Evolutionary conservation across 1,140 invertebrate species (phyloP).

Genomic region (Pachyrhynchus sulphureomaculatus): DNA sequence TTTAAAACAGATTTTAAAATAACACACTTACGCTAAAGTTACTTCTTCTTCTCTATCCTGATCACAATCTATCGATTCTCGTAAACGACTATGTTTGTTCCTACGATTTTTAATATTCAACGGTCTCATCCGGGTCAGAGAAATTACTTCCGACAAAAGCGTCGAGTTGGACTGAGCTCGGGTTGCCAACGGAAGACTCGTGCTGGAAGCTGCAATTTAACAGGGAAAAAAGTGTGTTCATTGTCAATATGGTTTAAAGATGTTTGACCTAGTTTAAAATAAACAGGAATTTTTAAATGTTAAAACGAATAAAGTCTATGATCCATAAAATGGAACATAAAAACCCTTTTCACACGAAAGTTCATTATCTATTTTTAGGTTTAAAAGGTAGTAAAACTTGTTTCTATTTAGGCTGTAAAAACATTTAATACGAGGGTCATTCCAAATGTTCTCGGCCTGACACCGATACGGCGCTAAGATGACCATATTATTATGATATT

Average conservation of each 20-base stretch:
- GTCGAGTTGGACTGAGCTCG: slow-evolving; percentile 60
- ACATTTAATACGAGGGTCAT: too few species aligned
- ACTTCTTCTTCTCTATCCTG: slow-evolving; percentile 44
- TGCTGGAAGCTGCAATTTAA: slow-evolving; percentile 49
- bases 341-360: too few species aligned
- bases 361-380: too few species aligned
- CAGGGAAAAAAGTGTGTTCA: not conserved
- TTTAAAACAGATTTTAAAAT: too few species aligned
- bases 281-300: not conserved
- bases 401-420: too few species aligned
- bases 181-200: slow-evolving; percentile 50
- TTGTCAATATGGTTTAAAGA: not conserved
- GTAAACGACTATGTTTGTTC: slow-evolving; percentile 55
- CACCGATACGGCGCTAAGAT: too few species aligned
- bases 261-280: too few species aligned
- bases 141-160: slow-evolving; percentile 69
- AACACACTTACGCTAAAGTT: slow-evolving; percentile 44
- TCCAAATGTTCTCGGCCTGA: too few species aligned
- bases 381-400: too few species aligned
- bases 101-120: slow-evolving; percentile 38
- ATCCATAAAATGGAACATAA: too few species aligned
- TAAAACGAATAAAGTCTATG: not conserved
- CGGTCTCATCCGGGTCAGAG: slow-evolving; percentile 60
- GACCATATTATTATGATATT: too few species aligned
- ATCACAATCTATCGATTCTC: slow-evolving; percentile 53